phyloP scores from a whole-genome alignment of 37 sponge, comb jelly and placozoan species.

The Chondrilla cf. caribensis region DNA sequence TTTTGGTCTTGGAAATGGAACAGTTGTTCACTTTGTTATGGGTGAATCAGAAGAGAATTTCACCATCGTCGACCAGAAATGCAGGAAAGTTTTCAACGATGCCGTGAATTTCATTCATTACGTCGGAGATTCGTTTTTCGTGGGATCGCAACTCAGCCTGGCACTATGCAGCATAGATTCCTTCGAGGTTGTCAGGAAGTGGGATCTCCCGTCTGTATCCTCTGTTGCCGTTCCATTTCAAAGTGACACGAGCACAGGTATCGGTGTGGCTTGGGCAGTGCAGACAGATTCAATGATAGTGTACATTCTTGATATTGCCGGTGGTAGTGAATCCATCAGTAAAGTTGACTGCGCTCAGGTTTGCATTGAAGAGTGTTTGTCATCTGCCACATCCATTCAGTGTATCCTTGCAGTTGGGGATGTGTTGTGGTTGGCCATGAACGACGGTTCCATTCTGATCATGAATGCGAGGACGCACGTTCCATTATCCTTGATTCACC shows the following conservation, averaged over 20 bases:
- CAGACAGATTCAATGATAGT: background rate
- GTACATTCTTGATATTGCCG: background rate
- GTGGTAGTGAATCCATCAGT: no score
- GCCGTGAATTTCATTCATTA: background rate
- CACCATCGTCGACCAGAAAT: background rate
- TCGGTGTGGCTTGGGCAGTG: constrained; percentile 2
- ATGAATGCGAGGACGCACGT: background rate
- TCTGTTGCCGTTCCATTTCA: background rate
- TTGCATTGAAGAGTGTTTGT: background rate
- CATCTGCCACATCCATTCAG: background rate
- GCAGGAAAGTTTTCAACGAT: background rate
- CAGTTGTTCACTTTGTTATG: background rate
- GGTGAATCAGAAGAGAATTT: background rate
- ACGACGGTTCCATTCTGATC: background rate
- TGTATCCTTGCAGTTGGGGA: background rate
- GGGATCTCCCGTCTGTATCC: background rate
- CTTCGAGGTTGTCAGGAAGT: background rate
- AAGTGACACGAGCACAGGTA: no score
- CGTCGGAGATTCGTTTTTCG: background rate
- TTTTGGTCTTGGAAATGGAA: constrained; percentile 13
- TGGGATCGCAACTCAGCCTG: background rate
- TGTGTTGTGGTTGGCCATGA: constrained; percentile 7
- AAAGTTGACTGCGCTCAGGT: background rate
- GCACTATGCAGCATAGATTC: background rate
- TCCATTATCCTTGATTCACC: background rate